A percentile compares a stretch with the other conserved stretches of the same genome.
These are phyloP conservation scores for Drosophila baimaii DNA, from an alignment of 1,140 invertebrate species.

Conservation along the genomic window DNA sequence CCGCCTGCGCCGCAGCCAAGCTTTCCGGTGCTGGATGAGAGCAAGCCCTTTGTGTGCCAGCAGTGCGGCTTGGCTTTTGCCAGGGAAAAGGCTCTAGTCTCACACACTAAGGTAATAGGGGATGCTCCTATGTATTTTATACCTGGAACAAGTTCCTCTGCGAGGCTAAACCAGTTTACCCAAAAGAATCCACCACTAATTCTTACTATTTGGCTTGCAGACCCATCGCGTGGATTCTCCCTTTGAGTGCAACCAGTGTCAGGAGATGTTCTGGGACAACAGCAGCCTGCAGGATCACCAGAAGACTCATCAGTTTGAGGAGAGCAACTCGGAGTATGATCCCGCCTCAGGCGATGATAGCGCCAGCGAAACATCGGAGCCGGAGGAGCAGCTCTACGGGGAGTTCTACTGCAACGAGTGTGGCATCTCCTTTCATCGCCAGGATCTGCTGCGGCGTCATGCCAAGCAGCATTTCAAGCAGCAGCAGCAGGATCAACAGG, in stretches of 20 bases:
- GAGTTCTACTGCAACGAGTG: conserved; percentile 91
- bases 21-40: conserved; percentile 88
- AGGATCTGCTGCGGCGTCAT: conserved; percentile 90
- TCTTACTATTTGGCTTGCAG: conserved; percentile 64
- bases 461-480: conserved; percentile 85
- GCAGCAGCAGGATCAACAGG: conserved; percentile 41
- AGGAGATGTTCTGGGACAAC: conserved; percentile 91
- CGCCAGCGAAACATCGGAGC: conserved; percentile 85
- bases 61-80: conserved; percentile 92
- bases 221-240: conserved; percentile 91
- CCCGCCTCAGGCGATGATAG: conserved; percentile 82
- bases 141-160: conserved; percentile 3
- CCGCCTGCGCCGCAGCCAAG: conserved; percentile 45
- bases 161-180: background rate
- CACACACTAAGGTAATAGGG: conserved; percentile 86
- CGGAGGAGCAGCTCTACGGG: conserved; percentile 87
- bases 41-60: conserved; percentile 91
- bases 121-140: background rate
- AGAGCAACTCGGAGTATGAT: conserved; percentile 83
- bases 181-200: background rate
- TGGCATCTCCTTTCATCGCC: conserved; percentile 90
- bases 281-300: conserved; percentile 88
- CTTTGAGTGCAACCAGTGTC: conserved; percentile 90
- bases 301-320: conserved; percentile 86
- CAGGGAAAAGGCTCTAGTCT: conserved; percentile 91